Evolutionary conservation across 2,888 invertebrate genomes (phyloP).

Genomic region (Perizoma affinitatum): DNA sequence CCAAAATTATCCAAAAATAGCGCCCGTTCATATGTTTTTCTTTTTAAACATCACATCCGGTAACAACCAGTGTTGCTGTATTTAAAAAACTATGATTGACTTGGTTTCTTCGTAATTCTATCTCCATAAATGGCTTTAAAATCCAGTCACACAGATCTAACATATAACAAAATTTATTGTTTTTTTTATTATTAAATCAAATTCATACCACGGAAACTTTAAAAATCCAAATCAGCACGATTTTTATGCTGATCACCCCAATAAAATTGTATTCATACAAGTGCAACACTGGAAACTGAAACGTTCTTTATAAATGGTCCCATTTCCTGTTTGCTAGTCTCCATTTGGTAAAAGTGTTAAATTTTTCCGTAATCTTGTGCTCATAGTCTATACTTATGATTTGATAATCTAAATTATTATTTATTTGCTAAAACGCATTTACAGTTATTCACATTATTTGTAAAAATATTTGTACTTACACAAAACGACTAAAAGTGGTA

Average conservation of each 20-base stretch:
- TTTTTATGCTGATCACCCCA: conserved; percentile 12
- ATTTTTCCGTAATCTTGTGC: conserved; percentile 70
- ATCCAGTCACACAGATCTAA: too few species aligned
- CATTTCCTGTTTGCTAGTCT: conserved; percentile 83
- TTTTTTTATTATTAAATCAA: too few species aligned
- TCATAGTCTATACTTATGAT: conserved; percentile 70
- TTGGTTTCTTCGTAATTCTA: too few species aligned
- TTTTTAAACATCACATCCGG: conserved; percentile 66
- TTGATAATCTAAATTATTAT: conserved; percentile 79
- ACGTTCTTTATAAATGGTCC: conserved; percentile 77
- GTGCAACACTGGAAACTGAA: conserved; percentile 41
- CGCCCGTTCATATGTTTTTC: conserved; percentile 57
- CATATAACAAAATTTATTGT: too few species aligned
- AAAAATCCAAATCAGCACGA: too few species aligned
- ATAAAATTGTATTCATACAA: background rate
- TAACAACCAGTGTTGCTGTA: conserved; percentile 1
- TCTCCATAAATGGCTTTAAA: too few species aligned
- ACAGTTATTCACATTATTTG: conserved; percentile 62
- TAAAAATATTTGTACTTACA: conserved; percentile 61
- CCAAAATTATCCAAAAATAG: conserved; percentile 79
- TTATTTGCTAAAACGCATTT: conserved; percentile 72
- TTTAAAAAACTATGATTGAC: background rate
- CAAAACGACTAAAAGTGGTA: conserved; percentile 88
- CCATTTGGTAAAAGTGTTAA: conserved; percentile 76
- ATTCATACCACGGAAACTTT: too few species aligned